These are phyloP conservation scores for Nephrocerus scutellatus DNA, from an alignment of 2,888 invertebrate genomes.

Conservation along the genomic window DNA sequence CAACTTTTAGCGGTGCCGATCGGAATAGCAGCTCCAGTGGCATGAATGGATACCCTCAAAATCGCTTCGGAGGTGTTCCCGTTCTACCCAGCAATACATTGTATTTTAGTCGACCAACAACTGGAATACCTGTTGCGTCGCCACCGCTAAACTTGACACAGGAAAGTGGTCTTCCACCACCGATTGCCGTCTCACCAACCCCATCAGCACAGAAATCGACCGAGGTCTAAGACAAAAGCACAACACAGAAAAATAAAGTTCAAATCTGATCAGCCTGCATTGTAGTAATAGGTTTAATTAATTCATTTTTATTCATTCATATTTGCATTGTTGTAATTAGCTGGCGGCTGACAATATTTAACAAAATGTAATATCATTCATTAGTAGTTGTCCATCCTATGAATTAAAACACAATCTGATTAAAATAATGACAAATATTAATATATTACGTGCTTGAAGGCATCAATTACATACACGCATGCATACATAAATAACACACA, in stretches of 20 bases:
- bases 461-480: no score
- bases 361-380: no score
- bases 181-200: constrained; percentile 43
- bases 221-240: constrained; percentile 38
- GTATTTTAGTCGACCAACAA: constrained; percentile 37
- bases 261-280: no score
- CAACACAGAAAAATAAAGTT: no score
- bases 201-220: constrained; percentile 44
- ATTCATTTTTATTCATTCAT: no score
- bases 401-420: not conserved
- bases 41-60: constrained; percentile 32
- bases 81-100: constrained; percentile 41
- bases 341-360: no score
- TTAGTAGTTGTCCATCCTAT: no score
- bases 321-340: no score
- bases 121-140: constrained; percentile 25
- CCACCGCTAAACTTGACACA: constrained; percentile 34
- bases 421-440: no score
- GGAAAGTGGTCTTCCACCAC: constrained; percentile 40
- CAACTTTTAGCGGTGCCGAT: constrained; percentile 45
- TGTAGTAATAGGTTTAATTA: no score
- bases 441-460: no score
- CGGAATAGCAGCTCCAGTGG: constrained; percentile 40
- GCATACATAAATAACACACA: no score
- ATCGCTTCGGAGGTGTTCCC: constrained; percentile 44